Evolutionary conservation across 2,113 vertebrate genomes (phyloP).

Genomic region (Apteryx mantelli): DNA sequence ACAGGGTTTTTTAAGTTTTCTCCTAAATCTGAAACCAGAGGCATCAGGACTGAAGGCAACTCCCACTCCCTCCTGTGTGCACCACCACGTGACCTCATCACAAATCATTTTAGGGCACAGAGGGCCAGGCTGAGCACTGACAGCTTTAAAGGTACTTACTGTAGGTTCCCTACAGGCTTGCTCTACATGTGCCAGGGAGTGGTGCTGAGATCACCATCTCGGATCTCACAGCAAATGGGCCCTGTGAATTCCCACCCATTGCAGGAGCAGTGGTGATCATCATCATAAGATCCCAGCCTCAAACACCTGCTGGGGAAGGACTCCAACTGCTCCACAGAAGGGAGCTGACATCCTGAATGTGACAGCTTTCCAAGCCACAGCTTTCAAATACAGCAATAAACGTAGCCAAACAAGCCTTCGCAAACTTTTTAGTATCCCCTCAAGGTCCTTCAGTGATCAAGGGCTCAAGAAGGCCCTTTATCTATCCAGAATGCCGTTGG

Average conservation of each 20-base stretch:
- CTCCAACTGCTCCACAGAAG: not conserved
- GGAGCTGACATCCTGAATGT: not conserved
- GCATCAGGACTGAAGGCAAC: not conserved
- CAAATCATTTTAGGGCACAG: not conserved
- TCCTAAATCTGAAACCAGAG: not conserved
- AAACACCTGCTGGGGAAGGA: slow-evolving; percentile 17
- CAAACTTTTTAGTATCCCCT: slow-evolving; percentile 18
- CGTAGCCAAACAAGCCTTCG: not conserved
- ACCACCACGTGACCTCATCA: not conserved
- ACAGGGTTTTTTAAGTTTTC: not conserved
- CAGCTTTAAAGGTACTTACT: not conserved
- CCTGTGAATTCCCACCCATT: not conserved
- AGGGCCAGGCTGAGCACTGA: not conserved
- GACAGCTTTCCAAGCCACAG: not conserved
- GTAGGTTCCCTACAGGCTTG: not conserved
- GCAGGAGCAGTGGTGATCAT: not conserved
- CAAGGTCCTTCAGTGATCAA: not conserved
- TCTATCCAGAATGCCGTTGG: not conserved
- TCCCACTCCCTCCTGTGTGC: not conserved
- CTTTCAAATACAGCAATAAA: not conserved
- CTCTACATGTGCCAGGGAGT: not conserved
- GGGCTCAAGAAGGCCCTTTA: not conserved
- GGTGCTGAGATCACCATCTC: not conserved
- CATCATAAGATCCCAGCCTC: not conserved
- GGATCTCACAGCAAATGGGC: not conserved